Base-by-base conservation (phyloP, 2,888 invertebrate genomes). In the Aspidiotus destructor region DNA sequence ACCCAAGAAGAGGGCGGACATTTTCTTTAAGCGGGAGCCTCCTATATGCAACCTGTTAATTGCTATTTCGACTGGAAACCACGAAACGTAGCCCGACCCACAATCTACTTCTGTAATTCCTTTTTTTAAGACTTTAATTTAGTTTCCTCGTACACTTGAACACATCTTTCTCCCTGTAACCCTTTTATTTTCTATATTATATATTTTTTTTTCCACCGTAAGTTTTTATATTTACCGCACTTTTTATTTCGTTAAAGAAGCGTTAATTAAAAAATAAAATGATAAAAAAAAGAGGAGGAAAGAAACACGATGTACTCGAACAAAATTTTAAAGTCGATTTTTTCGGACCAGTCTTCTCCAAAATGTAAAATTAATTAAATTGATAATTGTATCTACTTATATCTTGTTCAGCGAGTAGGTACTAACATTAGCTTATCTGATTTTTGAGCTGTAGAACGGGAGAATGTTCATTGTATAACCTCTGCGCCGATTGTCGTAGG, bases 21-120 rank as follows among this genome's bases (percentile, higher is more conserved):
- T 60, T 68, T 68, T 55, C 7, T 60, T 57, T 17, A 65, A 65
- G 44, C 65, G 65, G 65, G 55, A 40, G 68, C 61, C 68, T 68
- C 55, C 68, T 61, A 61, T 61, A 61, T 68, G 68, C 68, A 68
- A 68, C 68, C 68, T 68, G 68, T 68, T 68, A 68, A 68, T 68
- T 68, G 68, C 68, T 54, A 65, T 65, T 65, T 65, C 65, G 58
- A 57, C 65, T 57, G 28, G 65, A 65, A 54, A 65, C 65, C 57
- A 58, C 65, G 41, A 65, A 58, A 65, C 42, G 28, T 65, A 55
- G 65, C 57, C 65, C 65, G 55, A 55, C 65, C 65, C 65, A 65
- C 65, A 53, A 65, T 57, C 65, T 65, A 65, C 65, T 65, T 65
- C 65, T 65, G 65, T 65, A 65, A 65, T 65, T 65, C 65, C 57